Evolutionary conservation across 2,113 vertebrate genomes (phyloP).

Genomic region (Centropristis striata): DNA sequence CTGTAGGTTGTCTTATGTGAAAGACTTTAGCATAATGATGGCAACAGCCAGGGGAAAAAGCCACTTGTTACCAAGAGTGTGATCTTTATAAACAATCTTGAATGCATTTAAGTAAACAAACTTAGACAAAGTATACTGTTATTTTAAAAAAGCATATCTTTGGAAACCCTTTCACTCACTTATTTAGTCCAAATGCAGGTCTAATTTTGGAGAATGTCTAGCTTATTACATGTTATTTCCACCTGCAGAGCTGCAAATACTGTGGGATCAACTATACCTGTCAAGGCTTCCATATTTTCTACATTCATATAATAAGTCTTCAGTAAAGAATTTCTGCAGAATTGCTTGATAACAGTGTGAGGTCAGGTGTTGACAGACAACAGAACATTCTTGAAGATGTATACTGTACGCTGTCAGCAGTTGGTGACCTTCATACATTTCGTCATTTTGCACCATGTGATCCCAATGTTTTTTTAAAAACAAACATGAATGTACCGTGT

Average conservation of each 20-base stretch:
- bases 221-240: not conserved
- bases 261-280: not conserved
- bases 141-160: not conserved
- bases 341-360: conserved; percentile 12
- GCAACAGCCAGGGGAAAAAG: not conserved
- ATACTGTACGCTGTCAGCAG: not conserved
- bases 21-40: not conserved
- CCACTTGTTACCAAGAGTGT: not conserved
- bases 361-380: not conserved
- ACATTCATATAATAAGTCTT: not conserved
- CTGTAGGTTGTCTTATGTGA: not conserved
- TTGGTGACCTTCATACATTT: not conserved
- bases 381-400: not conserved
- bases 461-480: not conserved
- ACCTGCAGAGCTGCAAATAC: not conserved
- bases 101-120: not conserved
- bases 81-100: not conserved
- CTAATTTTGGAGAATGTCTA: not conserved
- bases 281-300: not conserved
- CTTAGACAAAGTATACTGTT: not conserved
- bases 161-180: not conserved
- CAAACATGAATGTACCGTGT: not conserved
- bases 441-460: not conserved
- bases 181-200: not conserved
- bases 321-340: not conserved